Base-by-base conservation (phyloP, 2,888 invertebrate species). In the Cyclophora albipunctata region DNA sequence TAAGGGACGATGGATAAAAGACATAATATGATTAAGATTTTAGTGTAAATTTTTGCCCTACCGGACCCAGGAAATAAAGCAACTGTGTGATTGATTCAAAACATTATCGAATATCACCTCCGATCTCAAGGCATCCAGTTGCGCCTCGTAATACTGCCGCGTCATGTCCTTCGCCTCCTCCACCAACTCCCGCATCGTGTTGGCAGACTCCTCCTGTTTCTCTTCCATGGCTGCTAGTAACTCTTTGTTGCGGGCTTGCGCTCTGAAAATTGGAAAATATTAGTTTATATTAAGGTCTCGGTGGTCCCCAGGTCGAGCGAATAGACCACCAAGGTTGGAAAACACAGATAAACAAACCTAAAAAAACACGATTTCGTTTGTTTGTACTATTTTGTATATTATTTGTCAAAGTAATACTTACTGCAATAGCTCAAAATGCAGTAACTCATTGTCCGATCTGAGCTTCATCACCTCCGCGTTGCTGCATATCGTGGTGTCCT, bases 341-440 rank as follows among this genome's bases (percentile, higher is more conserved):
- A 20, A 20, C 20, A 20, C 20, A 20, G 20, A 20, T 20, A 20
- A 20, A 20, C 20, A 20, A 20, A 20, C 20, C 20, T 20, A 20
- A 20, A 20, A 20, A 20, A 20, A 20, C 20, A 20, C 2, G 20
- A 20, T 20, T 20, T 20, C 20, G 20, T 20, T 20, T 20, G 20
- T 20, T 20, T 20, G 20, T 20, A 20, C 20, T 20, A 20, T 20
- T 20, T 20, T 20, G 20, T 20, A 20, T 20, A 20, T 20, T 20
- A 20, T 20, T 20, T 20, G 20, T 20, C 20, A 20, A 20, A 20
- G 20, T 20, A 20, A 20, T 20, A 78, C 86, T 82, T 42, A 87
- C 87, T 81, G 84, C 0, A 75, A 52, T 4, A 86, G 63, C 60
- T 88, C 86, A 46, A 81, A 88, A 48, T 83, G 81, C 33, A 87